phyloP scores from a whole-genome alignment of 2,888 invertebrate genomes.

The Mythimna vitellina region DNA sequence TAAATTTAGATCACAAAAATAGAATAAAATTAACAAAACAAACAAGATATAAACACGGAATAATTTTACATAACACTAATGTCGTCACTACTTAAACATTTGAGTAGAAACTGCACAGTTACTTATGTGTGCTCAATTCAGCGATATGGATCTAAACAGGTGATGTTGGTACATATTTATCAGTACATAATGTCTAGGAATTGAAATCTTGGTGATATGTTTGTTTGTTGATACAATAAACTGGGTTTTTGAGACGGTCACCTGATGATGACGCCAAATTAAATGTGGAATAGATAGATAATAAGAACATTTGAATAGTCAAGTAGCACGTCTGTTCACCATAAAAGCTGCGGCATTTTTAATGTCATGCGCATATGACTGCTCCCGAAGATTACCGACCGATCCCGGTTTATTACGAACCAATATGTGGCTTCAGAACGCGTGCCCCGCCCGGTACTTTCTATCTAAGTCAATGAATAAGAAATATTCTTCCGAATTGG shows the following conservation, averaged over 20 bases:
- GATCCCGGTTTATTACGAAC: too few relatives aligned
- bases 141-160: slow-evolving; percentile 29
- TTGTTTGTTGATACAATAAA: slow-evolving; percentile 27
- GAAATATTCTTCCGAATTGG: not conserved
- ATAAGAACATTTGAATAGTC: too few relatives aligned
- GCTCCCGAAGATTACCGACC: not conserved
- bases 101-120: slow-evolving; percentile 51
- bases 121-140: slow-evolving; percentile 21
- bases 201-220: slow-evolving; percentile 26
- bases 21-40: slow-evolving; percentile 25
- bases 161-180: slow-evolving; percentile 54
- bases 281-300: too few relatives aligned
- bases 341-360: not conserved
- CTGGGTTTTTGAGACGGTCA: slow-evolving; percentile 2
- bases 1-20: slow-evolving; percentile 14
- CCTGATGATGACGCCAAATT: not conserved
- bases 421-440: too few relatives aligned
- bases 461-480: not conserved
- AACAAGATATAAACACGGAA: slow-evolving; percentile 15
- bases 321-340: too few relatives aligned
- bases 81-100: slow-evolving; percentile 44
- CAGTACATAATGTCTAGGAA: slow-evolving; percentile 26
- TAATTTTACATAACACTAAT: slow-evolving; percentile 41
- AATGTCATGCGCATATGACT: not conserved
- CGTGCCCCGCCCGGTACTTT: too few relatives aligned